Conservation (phyloP, 1,140 invertebrate species). For the Littorina saxatilis region DNA sequence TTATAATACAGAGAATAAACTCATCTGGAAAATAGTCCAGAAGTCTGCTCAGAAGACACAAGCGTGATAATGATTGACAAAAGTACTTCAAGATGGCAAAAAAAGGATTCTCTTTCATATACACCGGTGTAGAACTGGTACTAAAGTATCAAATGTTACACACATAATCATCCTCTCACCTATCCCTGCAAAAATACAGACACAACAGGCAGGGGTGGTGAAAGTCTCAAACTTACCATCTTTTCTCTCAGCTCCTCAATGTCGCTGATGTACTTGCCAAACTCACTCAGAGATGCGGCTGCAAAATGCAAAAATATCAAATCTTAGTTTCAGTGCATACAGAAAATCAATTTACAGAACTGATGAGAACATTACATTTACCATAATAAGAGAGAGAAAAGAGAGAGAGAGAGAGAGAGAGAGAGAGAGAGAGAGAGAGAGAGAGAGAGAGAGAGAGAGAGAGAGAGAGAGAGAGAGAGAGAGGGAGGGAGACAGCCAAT, state of each 20-base stretch:
- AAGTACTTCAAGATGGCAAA: no score
- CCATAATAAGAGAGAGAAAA: neutral
- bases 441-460: neutral
- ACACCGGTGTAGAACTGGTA: no score
- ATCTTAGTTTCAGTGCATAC: no score
- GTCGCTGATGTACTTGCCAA: slow-evolving; percentile 90
- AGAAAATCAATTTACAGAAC: no score
- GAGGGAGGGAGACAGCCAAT: neutral
- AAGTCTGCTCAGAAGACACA: no score
- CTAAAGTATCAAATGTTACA: neutral
- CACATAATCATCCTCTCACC: neutral
- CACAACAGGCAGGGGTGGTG: neutral
- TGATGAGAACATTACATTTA: no score
- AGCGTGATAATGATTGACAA: no score
- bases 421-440: neutral
- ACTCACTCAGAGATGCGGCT: slow-evolving; percentile 91
- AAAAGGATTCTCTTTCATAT: no score
- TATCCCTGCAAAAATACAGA: neutral
- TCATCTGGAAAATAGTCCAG: no score
- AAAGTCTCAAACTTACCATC: slow-evolving; percentile 84
- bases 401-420: neutral
- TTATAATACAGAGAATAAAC: no score
- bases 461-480: no score
- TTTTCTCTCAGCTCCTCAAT: slow-evolving; percentile 97
- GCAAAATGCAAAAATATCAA: slow-evolving; percentile 48